A percentile compares a stretch with the other conserved stretches of the same genome.
These are phyloP conservation scores for Leistus spinibarbis DNA, from an alignment of 2,888 invertebrate genomes.

Conservation along the genomic window DNA sequence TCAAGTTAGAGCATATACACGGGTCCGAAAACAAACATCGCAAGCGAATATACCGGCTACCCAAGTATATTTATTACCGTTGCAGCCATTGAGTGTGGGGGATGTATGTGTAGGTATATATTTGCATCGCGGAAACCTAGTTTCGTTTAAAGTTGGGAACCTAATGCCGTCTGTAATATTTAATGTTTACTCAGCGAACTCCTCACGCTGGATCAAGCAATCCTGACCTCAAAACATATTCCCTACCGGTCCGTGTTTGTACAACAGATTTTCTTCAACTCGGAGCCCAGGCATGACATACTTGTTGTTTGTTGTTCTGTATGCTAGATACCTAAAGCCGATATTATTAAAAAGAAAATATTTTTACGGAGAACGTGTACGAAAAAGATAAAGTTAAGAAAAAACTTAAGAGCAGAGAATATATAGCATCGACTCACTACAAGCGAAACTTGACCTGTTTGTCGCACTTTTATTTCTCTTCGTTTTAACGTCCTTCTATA, in stretches of 20 bases:
- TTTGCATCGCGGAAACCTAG: constrained; percentile 4
- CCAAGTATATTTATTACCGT: neutral
- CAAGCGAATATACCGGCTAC: neutral
- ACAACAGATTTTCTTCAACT: constrained; percentile 30
- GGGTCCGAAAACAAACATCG: neutral
- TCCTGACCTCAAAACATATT: constrained; percentile 27
- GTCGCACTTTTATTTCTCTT: constrained; percentile 23
- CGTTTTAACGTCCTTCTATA: neutral
- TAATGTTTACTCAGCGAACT: constrained; percentile 23
- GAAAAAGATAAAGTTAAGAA: constrained; percentile 21
- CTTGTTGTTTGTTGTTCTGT: constrained; percentile 33
- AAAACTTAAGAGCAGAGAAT: constrained; percentile 24
- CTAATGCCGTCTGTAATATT: constrained; percentile 27
- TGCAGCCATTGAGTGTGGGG: neutral
- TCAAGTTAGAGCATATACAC: neutral
- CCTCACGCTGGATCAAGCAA: constrained; percentile 29
- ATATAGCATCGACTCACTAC: constrained; percentile 14
- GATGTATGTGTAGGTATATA: constrained; percentile 1
- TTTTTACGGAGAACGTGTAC: constrained; percentile 24
- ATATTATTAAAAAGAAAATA: constrained; percentile 30
- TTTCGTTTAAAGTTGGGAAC: constrained; percentile 15
- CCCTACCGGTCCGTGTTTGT: constrained; percentile 24
- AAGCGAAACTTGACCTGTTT: constrained; percentile 27
- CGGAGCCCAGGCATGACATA: constrained; percentile 9
- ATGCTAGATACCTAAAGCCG: constrained; percentile 23